A percentile compares a stretch with the other conserved stretches of the same genome.
phyloP scores from a whole-genome alignment of 2,113 vertebrate species.

The Neopipo cinnamomea region DNA sequence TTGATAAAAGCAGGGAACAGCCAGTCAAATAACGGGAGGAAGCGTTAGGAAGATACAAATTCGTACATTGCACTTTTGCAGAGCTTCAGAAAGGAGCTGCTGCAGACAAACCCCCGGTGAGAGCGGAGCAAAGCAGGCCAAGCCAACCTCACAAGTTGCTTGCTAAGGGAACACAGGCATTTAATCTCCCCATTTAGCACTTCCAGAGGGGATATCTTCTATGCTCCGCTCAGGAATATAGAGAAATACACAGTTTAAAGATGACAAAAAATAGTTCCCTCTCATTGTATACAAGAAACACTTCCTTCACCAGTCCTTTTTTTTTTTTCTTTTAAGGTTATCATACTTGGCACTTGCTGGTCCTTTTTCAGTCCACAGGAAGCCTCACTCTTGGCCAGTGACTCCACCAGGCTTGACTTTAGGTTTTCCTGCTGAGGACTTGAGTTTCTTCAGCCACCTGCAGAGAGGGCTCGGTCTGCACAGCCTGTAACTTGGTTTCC shows the following conservation, averaged over 20 bases:
- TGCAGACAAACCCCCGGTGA: background rate
- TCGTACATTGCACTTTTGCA: background rate
- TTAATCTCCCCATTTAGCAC: background rate
- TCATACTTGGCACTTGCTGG: fast-evolving
- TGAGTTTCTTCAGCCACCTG: constrained; percentile 34
- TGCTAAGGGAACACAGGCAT: background rate
- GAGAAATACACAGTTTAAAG: background rate
- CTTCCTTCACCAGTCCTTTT: background rate
- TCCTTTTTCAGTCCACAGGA: background rate
- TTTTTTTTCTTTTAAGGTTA: background rate
- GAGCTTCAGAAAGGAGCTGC: background rate
- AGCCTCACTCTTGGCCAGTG: background rate
- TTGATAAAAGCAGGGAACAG: background rate
- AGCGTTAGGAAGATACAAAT: background rate
- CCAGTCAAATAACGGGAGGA: background rate
- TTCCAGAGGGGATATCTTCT: background rate
- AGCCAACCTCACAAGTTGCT: background rate
- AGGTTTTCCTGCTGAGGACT: background rate
- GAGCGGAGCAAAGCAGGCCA: background rate
- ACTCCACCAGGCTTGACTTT: background rate
- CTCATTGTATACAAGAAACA: fast-evolving
- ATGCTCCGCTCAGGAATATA: background rate
- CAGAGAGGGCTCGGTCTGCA: constrained; percentile 3
- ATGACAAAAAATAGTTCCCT: background rate
- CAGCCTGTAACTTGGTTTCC: fast-evolving